Percentiles rank a stretch among this genome's conserved stretches.
Evolutionary conservation across 2,797 vertebrate species (phyloP).

Genomic region (Spheniscus humboldti): DNA sequence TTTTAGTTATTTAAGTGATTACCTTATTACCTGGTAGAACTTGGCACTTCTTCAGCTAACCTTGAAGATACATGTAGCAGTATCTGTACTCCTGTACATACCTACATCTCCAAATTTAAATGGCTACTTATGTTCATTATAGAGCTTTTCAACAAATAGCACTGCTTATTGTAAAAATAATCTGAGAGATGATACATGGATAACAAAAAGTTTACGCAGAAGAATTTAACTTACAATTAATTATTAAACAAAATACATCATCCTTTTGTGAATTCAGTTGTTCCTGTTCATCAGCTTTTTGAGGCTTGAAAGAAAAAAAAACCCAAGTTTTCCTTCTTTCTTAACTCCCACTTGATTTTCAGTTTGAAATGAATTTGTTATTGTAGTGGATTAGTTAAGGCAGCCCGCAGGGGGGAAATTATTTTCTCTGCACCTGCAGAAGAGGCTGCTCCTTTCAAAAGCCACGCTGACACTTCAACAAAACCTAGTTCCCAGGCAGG

Average conservation of each 20-base stretch:
- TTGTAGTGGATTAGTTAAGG: background rate
- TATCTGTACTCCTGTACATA: background rate
- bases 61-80: background rate
- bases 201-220: background rate
- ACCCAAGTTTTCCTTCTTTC: background rate
- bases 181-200: background rate
- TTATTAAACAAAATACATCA: background rate
- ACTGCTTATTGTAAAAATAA: background rate
- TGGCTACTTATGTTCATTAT: background rate
- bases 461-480: background rate
- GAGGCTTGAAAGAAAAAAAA: background rate
- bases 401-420: background rate
- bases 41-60: background rate
- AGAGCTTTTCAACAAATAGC: background rate
- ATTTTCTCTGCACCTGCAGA: background rate
- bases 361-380: background rate
- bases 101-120: background rate
- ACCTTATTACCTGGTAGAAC: background rate
- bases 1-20: background rate
- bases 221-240: background rate
- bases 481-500: background rate
- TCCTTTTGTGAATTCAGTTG: background rate
- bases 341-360: background rate
- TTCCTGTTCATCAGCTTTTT: background rate
- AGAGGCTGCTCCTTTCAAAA: background rate